Percentiles rank a stretch among this genome's conserved stretches.
Conservation (phyloP, 2,113 vertebrate genomes). For the Bettongia penicillata region DNA sequence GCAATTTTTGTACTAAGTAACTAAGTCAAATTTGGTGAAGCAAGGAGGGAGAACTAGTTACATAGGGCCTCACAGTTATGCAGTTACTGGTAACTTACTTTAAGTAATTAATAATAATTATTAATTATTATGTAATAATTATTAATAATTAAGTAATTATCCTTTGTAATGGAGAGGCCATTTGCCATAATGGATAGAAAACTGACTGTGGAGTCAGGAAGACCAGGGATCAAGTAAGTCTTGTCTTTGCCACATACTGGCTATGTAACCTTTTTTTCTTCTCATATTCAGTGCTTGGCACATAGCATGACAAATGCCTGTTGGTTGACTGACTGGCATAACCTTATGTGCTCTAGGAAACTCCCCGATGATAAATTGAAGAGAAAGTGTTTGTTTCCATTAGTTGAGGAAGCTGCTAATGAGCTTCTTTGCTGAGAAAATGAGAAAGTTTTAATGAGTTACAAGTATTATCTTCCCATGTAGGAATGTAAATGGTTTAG, state of each 20-base stretch:
- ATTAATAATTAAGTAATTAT: background rate
- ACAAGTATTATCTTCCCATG: no score
- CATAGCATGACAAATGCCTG: background rate
- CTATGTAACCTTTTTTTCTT: background rate
- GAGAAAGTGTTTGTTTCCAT: background rate
- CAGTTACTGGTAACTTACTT: background rate
- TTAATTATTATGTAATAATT: no score
- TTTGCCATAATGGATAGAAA: background rate
- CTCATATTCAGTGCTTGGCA: background rate
- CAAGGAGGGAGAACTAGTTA: background rate
- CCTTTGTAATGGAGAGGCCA: background rate
- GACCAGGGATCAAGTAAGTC: no score
- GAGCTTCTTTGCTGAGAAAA: background rate
- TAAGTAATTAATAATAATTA: no score
- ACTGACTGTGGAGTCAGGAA: background rate
- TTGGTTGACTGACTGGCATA: background rate
- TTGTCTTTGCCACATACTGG: no score
- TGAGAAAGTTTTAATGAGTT: background rate
- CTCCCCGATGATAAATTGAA: background rate
- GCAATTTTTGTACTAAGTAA: background rate
- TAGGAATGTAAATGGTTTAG: no score
- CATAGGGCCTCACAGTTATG: background rate
- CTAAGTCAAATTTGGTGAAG: background rate
- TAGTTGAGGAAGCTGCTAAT: background rate
- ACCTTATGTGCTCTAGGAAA: background rate